These are phyloP conservation scores for Ooceraea biroi DNA, from an alignment of 1,140 invertebrate genomes.

Conservation along the genomic window DNA sequence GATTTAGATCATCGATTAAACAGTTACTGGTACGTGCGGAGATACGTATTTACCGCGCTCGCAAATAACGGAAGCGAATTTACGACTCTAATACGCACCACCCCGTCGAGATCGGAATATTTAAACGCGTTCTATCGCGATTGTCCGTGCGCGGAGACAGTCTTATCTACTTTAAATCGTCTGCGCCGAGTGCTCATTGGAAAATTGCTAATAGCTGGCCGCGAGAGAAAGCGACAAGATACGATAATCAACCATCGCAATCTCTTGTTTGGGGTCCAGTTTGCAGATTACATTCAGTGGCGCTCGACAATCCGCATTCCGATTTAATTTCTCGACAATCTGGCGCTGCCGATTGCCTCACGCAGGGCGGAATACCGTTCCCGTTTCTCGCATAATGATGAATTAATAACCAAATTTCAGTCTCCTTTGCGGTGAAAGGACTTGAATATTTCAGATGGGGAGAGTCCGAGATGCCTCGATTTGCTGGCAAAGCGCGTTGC, in stretches of 20 bases:
- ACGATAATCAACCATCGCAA: slow-evolving; percentile 55
- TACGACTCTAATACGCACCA: slow-evolving; percentile 11
- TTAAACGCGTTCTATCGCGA: slow-evolving; percentile 14
- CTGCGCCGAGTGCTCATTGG: slow-evolving; percentile 30
- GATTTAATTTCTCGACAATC: background rate
- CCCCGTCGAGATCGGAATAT: background rate
- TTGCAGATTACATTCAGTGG: slow-evolving; percentile 57
- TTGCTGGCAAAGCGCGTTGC: background rate
- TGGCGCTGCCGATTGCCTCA: background rate
- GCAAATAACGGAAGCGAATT: slow-evolving; percentile 10
- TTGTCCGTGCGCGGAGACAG: background rate
- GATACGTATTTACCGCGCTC: background rate
- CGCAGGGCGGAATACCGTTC: background rate
- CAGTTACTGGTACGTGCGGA: background rate
- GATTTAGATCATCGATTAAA: background rate
- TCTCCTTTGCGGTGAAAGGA: background rate
- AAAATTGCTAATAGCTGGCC: slow-evolving; percentile 66
- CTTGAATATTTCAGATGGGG: background rate
- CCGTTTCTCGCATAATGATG: background rate
- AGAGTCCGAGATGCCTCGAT: background rate
- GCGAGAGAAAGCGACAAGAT: slow-evolving; percentile 49
- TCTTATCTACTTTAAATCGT: slow-evolving; percentile 42
- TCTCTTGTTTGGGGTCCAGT: background rate
- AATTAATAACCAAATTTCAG: background rate
- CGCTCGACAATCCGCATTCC: slow-evolving; percentile 23